Percentiles rank a stretch among this genome's conserved stretches.
Conservation (phyloP, 2,113 vertebrate species). For the Pardalotus punctatus region DNA sequence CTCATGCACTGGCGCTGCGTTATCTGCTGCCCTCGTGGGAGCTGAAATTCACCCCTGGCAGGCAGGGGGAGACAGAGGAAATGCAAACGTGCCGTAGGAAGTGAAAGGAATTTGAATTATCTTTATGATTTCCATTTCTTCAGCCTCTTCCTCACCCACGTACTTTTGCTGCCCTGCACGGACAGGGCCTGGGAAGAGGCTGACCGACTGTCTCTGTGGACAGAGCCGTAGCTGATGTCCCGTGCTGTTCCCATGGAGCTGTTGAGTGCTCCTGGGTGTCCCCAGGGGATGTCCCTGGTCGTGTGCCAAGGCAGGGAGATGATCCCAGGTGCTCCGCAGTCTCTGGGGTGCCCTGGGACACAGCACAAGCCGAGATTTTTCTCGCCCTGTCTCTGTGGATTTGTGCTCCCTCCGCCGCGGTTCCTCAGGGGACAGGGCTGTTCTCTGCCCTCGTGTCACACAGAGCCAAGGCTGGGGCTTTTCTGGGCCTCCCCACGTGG, state of each 20-base stretch:
- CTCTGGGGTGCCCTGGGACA: neutral
- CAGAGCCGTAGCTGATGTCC: rapidly evolving
- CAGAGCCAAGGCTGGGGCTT: neutral
- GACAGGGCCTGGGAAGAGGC: neutral
- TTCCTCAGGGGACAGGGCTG: neutral
- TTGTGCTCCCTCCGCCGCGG: rapidly evolving
- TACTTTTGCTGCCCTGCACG: rapidly evolving
- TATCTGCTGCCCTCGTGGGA: rapidly evolving
- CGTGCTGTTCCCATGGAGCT: rapidly evolving
- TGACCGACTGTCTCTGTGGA: rapidly evolving
- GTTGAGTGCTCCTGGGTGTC: rapidly evolving
- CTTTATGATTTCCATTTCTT: neutral
- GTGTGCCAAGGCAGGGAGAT: rapidly evolving
- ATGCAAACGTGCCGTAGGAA: neutral
- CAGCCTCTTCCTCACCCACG: rapidly evolving
- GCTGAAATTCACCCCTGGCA: neutral
- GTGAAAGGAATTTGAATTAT: rapidly evolving
- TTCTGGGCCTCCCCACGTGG: neutral
- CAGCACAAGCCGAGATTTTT: neutral
- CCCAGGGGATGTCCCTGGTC: rapidly evolving
- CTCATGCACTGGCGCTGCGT: rapidly evolving
- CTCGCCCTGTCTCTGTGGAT: neutral
- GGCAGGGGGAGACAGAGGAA: no score
- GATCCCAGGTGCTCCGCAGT: neutral
- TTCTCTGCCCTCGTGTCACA: neutral